These are phyloP conservation scores for Peribatodes rhomboidaria DNA, from an alignment of 2,888 invertebrate species.

Conservation along the genomic window DNA sequence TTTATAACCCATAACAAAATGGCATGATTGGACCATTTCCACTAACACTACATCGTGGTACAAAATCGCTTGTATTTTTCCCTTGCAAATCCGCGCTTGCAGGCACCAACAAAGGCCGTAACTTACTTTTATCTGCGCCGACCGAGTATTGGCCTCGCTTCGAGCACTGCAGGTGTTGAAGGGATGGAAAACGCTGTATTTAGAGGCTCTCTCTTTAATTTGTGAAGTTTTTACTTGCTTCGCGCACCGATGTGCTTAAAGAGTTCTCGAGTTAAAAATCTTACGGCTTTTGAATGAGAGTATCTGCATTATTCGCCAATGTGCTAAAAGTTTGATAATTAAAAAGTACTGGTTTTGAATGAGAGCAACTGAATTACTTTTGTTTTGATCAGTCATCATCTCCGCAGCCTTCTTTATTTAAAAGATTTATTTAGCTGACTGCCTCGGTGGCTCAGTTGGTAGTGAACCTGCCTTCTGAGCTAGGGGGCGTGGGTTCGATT, in stretches of 20 bases:
- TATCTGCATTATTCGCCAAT: too few species aligned
- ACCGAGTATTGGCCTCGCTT: slow-evolving; percentile 22
- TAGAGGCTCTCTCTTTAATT: slow-evolving; percentile 1
- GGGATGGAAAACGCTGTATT: background rate
- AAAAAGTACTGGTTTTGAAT: too few species aligned
- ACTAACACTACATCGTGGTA: slow-evolving; percentile 1
- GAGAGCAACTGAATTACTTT: too few species aligned
- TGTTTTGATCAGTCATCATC: too few species aligned
- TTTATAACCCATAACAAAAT: too few species aligned
- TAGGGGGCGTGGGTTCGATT: too few species aligned
- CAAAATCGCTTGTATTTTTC: slow-evolving; percentile 40
- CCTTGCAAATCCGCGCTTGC: slow-evolving; percentile 46
- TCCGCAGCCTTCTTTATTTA: too few species aligned
- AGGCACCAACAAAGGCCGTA: slow-evolving; percentile 44
- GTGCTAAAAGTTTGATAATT: too few species aligned
- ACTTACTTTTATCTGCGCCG: slow-evolving; percentile 48
- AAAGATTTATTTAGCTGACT: too few species aligned
- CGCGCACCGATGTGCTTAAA: background rate
- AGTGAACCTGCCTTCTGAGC: too few species aligned
- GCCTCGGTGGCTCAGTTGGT: too few species aligned
- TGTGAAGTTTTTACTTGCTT: background rate
- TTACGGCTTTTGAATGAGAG: background rate
- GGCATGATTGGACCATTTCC: slow-evolving; percentile 11
- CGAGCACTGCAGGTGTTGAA: slow-evolving; percentile 19
- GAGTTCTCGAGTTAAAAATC: background rate